A percentile compares a stretch with the other conserved stretches of the same genome.
These are phyloP conservation scores for Polyommatus iphigenia DNA, from an alignment of 2,888 invertebrate genomes.

Conservation along the genomic window DNA sequence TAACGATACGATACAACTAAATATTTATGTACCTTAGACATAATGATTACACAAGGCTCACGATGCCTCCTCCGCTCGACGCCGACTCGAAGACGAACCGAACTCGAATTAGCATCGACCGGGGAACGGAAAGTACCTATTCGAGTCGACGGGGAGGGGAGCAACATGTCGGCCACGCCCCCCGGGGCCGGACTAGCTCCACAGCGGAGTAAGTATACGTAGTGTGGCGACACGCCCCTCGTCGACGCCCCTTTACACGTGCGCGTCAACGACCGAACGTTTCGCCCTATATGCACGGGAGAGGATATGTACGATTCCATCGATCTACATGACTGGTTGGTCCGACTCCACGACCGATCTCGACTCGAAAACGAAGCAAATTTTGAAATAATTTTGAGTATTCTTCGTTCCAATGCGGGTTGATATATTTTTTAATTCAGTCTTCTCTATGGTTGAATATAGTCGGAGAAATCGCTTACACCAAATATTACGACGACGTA, in stretches of 20 bases:
- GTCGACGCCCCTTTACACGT: constrained; percentile 13
- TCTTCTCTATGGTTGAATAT: constrained; percentile 73
- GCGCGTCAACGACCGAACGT: constrained; percentile 34
- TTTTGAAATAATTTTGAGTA: constrained; percentile 70
- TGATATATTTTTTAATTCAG: constrained; percentile 60
- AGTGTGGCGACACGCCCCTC: background rate
- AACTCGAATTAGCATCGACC: background rate
- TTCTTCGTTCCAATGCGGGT: constrained; percentile 68
- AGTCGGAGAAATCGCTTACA: constrained; percentile 55
- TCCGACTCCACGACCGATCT: constrained; percentile 68
- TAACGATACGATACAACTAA: constrained; percentile 79
- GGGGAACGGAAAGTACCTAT: background rate
- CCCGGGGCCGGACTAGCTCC: constrained; percentile 55
- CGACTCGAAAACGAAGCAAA: constrained; percentile 60
- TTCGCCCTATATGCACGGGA: constrained; percentile 66
- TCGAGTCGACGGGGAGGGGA: constrained; percentile 10
- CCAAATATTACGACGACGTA: constrained; percentile 37
- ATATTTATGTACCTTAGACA: constrained; percentile 78
- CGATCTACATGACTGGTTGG: constrained; percentile 64
- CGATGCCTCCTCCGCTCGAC: constrained; percentile 59
- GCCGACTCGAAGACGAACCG: constrained; percentile 18
- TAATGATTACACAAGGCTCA: constrained; percentile 77
- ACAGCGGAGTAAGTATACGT: constrained; percentile 43
- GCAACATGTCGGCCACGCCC: background rate
- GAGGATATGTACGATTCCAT: constrained; percentile 77